These are phyloP conservation scores for Tachysurus vachellii DNA, from an alignment of 2,113 vertebrate genomes.

Conservation along the genomic window DNA sequence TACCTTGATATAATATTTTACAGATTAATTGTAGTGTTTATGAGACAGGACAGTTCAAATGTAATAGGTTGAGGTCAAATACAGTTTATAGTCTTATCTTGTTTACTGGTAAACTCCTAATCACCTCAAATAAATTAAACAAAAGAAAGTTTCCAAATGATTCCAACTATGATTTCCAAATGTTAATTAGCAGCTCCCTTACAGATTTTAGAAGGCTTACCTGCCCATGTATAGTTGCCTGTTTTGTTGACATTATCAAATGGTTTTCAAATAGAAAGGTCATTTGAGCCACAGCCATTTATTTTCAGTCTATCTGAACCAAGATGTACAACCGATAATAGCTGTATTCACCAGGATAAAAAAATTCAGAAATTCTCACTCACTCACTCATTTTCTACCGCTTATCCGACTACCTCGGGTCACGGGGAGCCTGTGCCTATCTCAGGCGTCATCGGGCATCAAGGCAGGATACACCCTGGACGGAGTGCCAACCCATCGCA, in stretches of 20 bases:
- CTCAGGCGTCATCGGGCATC: no score
- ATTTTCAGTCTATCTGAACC: constrained; percentile 53
- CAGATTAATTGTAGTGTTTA: background rate
- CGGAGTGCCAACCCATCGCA: no score
- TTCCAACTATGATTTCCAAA: constrained; percentile 63
- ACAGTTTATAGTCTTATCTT: background rate
- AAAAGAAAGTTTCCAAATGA: background rate
- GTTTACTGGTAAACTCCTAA: background rate
- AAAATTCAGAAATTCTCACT: constrained; percentile 22
- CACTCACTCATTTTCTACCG: no score
- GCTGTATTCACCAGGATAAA: constrained; percentile 29
- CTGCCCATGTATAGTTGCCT: constrained; percentile 61
- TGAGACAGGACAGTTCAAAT: background rate
- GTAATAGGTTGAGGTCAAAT: background rate
- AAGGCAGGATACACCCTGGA: no score
- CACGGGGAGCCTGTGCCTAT: no score
- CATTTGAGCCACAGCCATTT: constrained; percentile 62
- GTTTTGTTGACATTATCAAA: constrained; percentile 66
- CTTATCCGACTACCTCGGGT: no score
- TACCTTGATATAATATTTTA: background rate
- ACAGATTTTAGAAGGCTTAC: constrained; percentile 63
- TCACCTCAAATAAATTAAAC: background rate
- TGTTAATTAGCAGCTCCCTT: constrained; percentile 66
- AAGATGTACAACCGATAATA: constrained; percentile 30
- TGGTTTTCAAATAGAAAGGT: constrained; percentile 67